A percentile compares a stretch with the other conserved stretches of the same genome.
Conservation (phyloP, 2,113 vertebrate species). For the Gavialis gangeticus region DNA sequence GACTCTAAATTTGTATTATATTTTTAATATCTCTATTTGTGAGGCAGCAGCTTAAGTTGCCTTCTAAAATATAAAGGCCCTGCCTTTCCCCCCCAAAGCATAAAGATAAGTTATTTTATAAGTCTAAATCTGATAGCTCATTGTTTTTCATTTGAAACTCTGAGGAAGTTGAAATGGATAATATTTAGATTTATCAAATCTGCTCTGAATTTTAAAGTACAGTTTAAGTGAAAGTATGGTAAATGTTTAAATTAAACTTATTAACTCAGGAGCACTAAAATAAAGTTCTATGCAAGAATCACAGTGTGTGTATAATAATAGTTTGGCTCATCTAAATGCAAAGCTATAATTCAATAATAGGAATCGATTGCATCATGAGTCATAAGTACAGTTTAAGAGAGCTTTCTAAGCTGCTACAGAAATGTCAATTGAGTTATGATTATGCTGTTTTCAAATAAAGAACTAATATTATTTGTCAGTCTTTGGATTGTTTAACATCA, state of each 20-base stretch:
- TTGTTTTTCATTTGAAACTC: background rate
- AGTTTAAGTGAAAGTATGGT: background rate
- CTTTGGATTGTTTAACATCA: background rate
- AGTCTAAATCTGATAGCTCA: background rate
- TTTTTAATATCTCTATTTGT: background rate
- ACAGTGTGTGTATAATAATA: background rate
- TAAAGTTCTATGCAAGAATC: background rate
- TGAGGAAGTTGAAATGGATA: background rate
- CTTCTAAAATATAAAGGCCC: background rate
- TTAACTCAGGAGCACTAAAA: background rate
- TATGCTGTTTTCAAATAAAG: background rate
- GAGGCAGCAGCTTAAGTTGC: background rate
- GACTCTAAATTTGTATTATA: background rate
- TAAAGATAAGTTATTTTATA: background rate
- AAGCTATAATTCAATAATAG: background rate
- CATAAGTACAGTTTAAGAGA: background rate
- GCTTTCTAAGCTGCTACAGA: background rate
- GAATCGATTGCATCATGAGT: background rate
- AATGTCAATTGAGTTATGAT: background rate
- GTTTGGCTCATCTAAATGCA: conserved; percentile 6
- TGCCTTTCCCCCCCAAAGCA: background rate
- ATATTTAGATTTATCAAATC: background rate
- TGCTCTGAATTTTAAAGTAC: background rate
- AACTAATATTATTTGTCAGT: background rate
- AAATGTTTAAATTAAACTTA: background rate